These are phyloP conservation scores for Barnardius zonarius DNA, from an alignment of 2,113 vertebrate species.

Conservation along the genomic window DNA sequence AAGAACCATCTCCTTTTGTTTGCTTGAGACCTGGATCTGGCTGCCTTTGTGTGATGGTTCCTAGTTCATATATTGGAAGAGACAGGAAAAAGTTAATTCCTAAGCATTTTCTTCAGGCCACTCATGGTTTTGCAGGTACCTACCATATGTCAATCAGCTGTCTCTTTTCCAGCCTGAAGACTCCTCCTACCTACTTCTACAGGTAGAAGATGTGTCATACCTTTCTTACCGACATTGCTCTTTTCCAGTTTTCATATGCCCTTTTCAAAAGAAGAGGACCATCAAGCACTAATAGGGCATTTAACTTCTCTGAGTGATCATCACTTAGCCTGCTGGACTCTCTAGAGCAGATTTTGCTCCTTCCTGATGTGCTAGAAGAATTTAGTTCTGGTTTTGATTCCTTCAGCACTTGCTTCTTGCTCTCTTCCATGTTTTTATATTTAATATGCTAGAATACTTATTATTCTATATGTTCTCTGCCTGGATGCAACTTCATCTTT, in stretches of 20 bases:
- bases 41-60: not conserved
- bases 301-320: not conserved
- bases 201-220: not conserved
- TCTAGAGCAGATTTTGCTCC: not conserved
- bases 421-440: not conserved
- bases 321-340: not conserved
- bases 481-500: not conserved
- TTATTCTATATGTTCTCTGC: not conserved
- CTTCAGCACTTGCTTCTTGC: not conserved
- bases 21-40: not conserved
- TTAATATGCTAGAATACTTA: fast-evolving
- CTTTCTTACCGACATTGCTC: not conserved
- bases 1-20: not conserved
- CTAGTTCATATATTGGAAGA: not conserved
- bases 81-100: not conserved
- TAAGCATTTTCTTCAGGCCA: not conserved
- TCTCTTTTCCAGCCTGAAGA: not conserved
- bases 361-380: not conserved
- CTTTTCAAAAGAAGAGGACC: not conserved
- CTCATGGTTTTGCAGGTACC: not conserved
- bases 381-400: not conserved
- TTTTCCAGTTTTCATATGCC: not conserved
- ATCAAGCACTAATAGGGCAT: not conserved
- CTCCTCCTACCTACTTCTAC: not conserved
- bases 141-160: not conserved